These are phyloP conservation scores for Mesorhabditis spiculigera DNA, from an alignment of 2,888 invertebrate species.

Conservation along the genomic window DNA sequence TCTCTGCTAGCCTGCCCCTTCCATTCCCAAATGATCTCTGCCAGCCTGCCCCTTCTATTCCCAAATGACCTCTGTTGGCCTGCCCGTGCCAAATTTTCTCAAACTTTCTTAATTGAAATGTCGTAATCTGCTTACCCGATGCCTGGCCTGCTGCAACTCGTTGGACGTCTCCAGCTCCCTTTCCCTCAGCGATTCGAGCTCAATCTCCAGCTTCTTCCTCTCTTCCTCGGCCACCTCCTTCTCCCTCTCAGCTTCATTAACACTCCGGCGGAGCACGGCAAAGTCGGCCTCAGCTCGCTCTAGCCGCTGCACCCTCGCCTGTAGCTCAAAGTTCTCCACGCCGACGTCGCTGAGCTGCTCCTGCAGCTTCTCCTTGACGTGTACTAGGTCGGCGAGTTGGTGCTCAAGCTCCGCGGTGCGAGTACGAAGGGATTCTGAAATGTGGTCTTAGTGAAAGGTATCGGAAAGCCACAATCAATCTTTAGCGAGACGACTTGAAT, in stretches of 20 bases:
- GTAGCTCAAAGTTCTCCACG: not conserved
- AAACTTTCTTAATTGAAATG: not conserved
- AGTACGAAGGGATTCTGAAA: too few species aligned
- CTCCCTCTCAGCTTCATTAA: conserved; percentile 12
- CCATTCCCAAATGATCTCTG: too few species aligned
- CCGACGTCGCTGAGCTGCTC: not conserved
- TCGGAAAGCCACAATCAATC: too few species aligned
- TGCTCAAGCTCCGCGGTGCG: too few species aligned
- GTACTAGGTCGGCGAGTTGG: too few species aligned
- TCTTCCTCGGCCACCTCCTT: conserved; percentile 15
- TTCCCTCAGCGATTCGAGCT: not conserved
- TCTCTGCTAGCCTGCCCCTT: too few species aligned
- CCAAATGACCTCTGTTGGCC: not conserved
- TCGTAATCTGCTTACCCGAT: too few species aligned
- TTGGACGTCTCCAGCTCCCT: not conserved
- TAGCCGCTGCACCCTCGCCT: not conserved
- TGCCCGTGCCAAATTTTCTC: not conserved
- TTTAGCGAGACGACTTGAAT: too few species aligned
- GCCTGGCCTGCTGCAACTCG: too few species aligned
- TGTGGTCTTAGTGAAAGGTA: too few species aligned
- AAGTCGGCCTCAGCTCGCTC: conserved; percentile 6
- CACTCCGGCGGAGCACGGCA: not conserved
- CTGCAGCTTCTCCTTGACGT: too few species aligned
- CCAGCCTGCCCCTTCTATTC: not conserved
- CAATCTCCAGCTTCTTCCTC: conserved; percentile 9